These are phyloP conservation scores for Steinernema scapterisci DNA, from an alignment of 2,888 invertebrate genomes.

Conservation along the genomic window DNA sequence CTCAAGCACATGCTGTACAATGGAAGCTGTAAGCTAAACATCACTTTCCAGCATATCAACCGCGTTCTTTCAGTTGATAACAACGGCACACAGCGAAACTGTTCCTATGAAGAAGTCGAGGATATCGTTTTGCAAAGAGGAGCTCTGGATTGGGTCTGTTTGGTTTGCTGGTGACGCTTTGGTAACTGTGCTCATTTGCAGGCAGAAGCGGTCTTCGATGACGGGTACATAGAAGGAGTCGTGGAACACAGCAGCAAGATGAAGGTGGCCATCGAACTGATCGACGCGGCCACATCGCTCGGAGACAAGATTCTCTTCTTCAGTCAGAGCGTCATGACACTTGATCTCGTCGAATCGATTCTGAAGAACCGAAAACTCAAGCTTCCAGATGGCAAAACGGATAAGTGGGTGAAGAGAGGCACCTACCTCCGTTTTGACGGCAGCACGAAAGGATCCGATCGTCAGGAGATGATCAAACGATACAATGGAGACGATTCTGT, in stretches of 20 bases:
- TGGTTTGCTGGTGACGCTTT: too few species aligned
- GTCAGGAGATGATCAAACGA: conserved; percentile 93
- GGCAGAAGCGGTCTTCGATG: conserved; percentile 70
- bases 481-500: conserved; percentile 87
- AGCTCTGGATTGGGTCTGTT: conserved; percentile 35
- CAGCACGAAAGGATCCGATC: conserved; percentile 73
- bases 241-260: conserved; percentile 93
- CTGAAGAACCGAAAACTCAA: conserved; percentile 75
- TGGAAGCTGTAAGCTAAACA: too few species aligned
- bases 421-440: conserved; percentile 21
- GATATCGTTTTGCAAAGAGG: background rate
- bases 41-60: too few species aligned
- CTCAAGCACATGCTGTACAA: too few species aligned
- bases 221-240: conserved; percentile 80
- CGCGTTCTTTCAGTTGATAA: too few species aligned
- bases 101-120: background rate
- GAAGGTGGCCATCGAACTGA: conserved; percentile 86
- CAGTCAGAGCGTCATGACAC: conserved; percentile 81
- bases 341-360: conserved; percentile 92
- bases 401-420: conserved; percentile 15
- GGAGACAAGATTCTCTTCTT: conserved; percentile 92
- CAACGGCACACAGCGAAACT: too few species aligned
- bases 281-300: conserved; percentile 83
- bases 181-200: conserved; percentile 55
- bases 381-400: background rate